phyloP scores from a whole-genome alignment of 2,888 invertebrate species.

The Gymnocheta viridis region DNA sequence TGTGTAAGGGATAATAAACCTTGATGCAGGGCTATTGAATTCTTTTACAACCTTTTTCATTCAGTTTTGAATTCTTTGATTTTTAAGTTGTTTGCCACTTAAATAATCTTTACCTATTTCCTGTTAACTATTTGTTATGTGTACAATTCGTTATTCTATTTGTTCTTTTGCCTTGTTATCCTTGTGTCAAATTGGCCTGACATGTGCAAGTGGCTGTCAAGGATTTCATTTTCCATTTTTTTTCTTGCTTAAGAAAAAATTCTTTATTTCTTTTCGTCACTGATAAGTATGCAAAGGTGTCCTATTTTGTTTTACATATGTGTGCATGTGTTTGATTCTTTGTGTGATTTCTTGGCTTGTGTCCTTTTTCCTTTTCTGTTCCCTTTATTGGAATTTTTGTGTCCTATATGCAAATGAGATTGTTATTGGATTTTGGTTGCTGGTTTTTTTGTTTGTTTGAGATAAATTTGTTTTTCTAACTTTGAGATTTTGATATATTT shows the following conservation, averaged over 20 bases:
- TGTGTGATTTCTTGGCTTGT: constrained; percentile 15
- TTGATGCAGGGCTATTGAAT: background rate
- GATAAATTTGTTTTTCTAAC: constrained; percentile 12
- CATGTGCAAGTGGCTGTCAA: constrained; percentile 65
- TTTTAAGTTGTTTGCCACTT: background rate
- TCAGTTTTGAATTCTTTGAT: background rate
- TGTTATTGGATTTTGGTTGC: constrained; percentile 45
- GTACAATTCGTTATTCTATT: background rate
- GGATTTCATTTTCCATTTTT: constrained; percentile 39
- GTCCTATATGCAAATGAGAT: constrained; percentile 62
- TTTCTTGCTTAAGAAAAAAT: constrained; percentile 6
- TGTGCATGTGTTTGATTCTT: background rate
- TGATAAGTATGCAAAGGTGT: constrained; percentile 31
- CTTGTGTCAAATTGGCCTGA: constrained; percentile 58
- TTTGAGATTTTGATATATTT: constrained; percentile 27
- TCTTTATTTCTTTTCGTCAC: constrained; percentile 15
- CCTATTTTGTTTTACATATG: constrained; percentile 8
- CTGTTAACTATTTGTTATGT: constrained; percentile 50
- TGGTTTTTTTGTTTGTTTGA: background rate
- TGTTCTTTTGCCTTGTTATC: constrained; percentile 33
- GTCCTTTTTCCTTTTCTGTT: constrained; percentile 13
- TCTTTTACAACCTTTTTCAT: background rate
- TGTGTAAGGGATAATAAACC: too few relatives aligned
- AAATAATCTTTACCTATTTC: constrained; percentile 22
- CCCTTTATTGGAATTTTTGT: constrained; percentile 30